Percentiles rank a stretch among this genome's conserved stretches.
Evolutionary conservation across 1,140 invertebrate species (phyloP).

Genomic region (Phocides pigmalion): DNA sequence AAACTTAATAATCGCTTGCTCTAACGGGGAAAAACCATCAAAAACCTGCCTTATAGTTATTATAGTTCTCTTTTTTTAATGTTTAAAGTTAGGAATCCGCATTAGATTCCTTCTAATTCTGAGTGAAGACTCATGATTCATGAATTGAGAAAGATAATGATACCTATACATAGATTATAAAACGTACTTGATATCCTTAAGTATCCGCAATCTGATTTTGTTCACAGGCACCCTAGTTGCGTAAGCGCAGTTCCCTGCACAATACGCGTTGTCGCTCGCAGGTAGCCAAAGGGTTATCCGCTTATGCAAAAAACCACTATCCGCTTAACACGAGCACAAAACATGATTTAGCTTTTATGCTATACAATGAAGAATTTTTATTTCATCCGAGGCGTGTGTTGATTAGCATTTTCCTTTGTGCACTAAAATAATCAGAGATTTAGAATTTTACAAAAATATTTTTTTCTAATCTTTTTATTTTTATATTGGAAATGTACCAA

Average conservation of each 20-base stretch:
- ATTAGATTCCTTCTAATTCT: too few relatives aligned
- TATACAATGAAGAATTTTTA: conserved; percentile 60
- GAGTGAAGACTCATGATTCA: too few relatives aligned
- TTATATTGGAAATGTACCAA: too few relatives aligned
- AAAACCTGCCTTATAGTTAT: too few relatives aligned
- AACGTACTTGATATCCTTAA: too few relatives aligned
- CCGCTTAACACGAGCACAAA: conserved; percentile 75
- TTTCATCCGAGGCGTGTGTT: conserved; percentile 60
- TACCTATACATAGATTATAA: too few relatives aligned
- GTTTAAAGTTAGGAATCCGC: too few relatives aligned
- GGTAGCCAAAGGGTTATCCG: conserved; percentile 82
- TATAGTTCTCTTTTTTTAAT: too few relatives aligned
- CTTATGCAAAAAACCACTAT: conserved; percentile 81
- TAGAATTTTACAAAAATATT: not conserved
- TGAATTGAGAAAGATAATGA: too few relatives aligned
- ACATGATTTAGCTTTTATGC: conserved; percentile 60
- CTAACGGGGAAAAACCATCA: too few relatives aligned
- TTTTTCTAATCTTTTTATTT: not conserved
- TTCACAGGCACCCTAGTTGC: conserved; percentile 45
- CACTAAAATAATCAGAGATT: not conserved
- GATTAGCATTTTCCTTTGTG: conserved; percentile 40
- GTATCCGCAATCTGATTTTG: too few relatives aligned
- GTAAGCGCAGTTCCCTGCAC: conserved; percentile 57
- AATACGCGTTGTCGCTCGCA: conserved; percentile 65
- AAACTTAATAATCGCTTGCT: too few relatives aligned